These are phyloP conservation scores for Drosophila bipectinata DNA, from an alignment of 1,140 invertebrate genomes.

Conservation along the genomic window DNA sequence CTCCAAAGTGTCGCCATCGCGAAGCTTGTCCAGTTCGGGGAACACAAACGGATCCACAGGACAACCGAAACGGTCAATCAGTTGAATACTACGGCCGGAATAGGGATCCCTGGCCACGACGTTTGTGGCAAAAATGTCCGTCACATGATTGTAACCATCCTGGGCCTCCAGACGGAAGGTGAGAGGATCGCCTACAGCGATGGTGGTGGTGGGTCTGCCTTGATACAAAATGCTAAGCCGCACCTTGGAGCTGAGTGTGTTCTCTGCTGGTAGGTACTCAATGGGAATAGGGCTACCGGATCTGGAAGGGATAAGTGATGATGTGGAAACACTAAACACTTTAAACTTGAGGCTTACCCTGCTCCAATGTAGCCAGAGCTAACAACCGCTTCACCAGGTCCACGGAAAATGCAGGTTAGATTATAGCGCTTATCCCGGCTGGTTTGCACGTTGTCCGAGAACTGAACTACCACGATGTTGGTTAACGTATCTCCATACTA, in stretches of 20 bases:
- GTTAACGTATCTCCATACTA: slow-evolving; percentile 96
- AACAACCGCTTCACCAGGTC: slow-evolving; percentile 95
- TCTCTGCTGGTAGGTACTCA: slow-evolving; percentile 95
- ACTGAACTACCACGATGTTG: slow-evolving; percentile 97
- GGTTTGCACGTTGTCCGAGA: slow-evolving; percentile 96
- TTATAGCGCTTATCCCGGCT: slow-evolving; percentile 96
- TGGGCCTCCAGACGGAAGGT: slow-evolving; percentile 95
- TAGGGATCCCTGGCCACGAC: slow-evolving; percentile 97
- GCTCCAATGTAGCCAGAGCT: slow-evolving; percentile 97
- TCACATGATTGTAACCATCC: slow-evolving; percentile 94
- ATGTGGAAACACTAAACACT: neutral
- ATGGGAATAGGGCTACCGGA: slow-evolving; percentile 95
- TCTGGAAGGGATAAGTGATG: slow-evolving; percentile 84
- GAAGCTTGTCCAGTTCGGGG: slow-evolving; percentile 93
- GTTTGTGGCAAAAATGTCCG: slow-evolving; percentile 96
- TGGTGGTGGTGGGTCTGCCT: slow-evolving; percentile 95
- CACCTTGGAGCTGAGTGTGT: slow-evolving; percentile 94
- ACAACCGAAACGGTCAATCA: slow-evolving; percentile 95
- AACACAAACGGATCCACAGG: slow-evolving; percentile 96
- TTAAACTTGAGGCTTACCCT: slow-evolving; percentile 86
- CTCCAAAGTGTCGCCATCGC: slow-evolving; percentile 94
- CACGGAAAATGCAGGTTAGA: slow-evolving; percentile 94
- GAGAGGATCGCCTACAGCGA: slow-evolving; percentile 96
- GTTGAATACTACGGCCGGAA: slow-evolving; percentile 93
- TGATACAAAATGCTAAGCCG: slow-evolving; percentile 94